Evolutionary conservation across 53 echinoderm and acorn worm species (phyloP), one percentile per base, ranked within the genome.

Genomic region (Antedon mediterranea): DNA sequence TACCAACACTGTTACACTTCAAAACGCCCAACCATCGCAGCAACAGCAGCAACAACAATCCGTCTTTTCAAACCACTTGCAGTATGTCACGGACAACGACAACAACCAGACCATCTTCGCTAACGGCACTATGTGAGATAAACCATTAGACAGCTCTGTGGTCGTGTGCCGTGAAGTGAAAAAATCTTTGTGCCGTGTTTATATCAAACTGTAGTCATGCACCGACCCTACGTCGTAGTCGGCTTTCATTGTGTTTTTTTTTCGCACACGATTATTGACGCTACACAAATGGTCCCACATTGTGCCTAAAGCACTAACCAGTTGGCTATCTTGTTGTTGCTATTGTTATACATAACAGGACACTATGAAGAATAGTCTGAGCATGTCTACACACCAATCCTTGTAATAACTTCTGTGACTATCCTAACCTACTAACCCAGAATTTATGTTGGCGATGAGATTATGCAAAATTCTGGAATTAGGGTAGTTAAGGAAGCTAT

Each of bases 101-200:
- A 90, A 84, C 34, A 82, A 84, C 71, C 88, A 93, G 86, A 81
- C 97, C 91, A 95, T 95, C 91, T 95, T 89, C 89, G 97, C 97
- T 91, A 95, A 95, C 85, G 97, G 97, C 91, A 91, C 97, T 88
- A 95, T 95, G 97, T 95, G 91, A 95, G 97, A 89, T 93, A 57
- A 13, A 57, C 57, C 57, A 57, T 57, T 57, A 57, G 57, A 57
- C 57, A 57, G 57, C 57, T 57, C 37, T 57, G 57, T 57, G 57
- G 57, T 57, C 57, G 57, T 57, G 57, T 57, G 57, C 57, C 20
- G 57, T 57, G 57, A 57, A 41, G 41, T 41, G 41, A 41, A 41
- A 41, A 37, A 57, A 15, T 57, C 23, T 57, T 57, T 57, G 57
- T 57, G 57, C 57, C 57, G 57, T 57, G 57, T 57, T 37, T 37